These are phyloP conservation scores for Limnephilus lunatus DNA, from an alignment of 2,888 invertebrate species.

Conservation along the genomic window DNA sequence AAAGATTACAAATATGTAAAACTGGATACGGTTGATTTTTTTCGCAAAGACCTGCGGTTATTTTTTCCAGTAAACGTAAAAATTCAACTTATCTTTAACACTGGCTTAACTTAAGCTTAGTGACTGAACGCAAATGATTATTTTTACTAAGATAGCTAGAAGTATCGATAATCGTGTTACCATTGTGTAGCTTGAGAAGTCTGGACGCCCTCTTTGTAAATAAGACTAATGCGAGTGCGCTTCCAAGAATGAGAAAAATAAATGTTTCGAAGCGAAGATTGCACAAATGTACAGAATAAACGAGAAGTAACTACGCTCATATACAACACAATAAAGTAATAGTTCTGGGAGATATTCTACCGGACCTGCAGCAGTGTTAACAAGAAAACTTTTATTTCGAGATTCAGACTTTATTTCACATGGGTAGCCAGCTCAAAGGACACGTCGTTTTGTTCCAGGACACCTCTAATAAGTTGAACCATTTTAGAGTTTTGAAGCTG, in stretches of 20 bases:
- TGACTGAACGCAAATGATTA: too few species aligned
- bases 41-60: too few species aligned
- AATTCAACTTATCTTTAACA: too few species aligned
- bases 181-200: background rate
- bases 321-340: background rate
- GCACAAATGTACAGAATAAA: background rate
- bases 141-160: too few species aligned
- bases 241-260: background rate
- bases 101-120: too few species aligned
- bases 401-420: background rate
- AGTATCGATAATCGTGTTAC: background rate
- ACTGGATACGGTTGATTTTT: too few species aligned
- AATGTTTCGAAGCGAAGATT: background rate
- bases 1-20: too few species aligned
- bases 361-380: background rate
- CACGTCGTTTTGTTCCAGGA: background rate
- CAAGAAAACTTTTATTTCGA: background rate
- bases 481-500: background rate
- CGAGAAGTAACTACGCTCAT: background rate
- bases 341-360: background rate
- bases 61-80: too few species aligned
- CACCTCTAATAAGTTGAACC: background rate
- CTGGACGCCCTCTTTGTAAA: background rate
- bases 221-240: background rate
- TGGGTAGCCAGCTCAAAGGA: background rate